Evolutionary conservation across 2,113 vertebrate species (phyloP).

Genomic region (Xenopus laevis): DNA sequence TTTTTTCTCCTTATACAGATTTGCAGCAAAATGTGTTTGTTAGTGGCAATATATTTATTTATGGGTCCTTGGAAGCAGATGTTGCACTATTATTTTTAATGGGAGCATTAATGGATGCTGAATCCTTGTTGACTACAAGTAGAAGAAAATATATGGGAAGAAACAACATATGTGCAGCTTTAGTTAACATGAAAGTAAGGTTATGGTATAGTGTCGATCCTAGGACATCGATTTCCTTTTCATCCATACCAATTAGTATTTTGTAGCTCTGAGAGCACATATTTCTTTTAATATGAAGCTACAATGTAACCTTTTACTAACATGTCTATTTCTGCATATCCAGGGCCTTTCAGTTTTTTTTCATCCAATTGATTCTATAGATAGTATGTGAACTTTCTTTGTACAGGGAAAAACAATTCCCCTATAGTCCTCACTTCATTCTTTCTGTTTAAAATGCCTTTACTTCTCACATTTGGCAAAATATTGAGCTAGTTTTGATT

Average conservation of each 20-base stretch:
- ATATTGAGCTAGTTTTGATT: not conserved
- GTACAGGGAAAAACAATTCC: not conserved
- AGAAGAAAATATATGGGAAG: too few relatives aligned
- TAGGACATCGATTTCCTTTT: conserved; percentile 25
- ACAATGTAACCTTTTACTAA: conserved; percentile 13
- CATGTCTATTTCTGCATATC: not conserved
- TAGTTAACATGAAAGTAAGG: conserved; percentile 36
- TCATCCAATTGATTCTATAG: not conserved
- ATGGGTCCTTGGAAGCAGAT: too few relatives aligned
- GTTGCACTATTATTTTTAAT: too few relatives aligned
- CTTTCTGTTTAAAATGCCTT: not conserved
- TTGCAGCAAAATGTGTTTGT: too few relatives aligned
- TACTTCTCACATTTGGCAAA: not conserved
- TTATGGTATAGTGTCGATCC: conserved; percentile 12
- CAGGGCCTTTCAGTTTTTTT: not conserved
- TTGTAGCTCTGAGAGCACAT: conserved; percentile 1
- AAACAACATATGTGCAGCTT: not conserved
- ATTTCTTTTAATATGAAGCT: conserved; percentile 19
- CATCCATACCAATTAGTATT: conserved; percentile 31
- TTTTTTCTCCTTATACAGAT: too few relatives aligned
- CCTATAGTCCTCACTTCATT: not conserved
- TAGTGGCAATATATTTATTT: too few relatives aligned
- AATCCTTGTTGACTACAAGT: too few relatives aligned
- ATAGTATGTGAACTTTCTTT: conserved; percentile 9
- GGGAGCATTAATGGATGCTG: too few relatives aligned